Conservation (phyloP, 2,797 vertebrate species). For the Sparus aurata region DNA sequence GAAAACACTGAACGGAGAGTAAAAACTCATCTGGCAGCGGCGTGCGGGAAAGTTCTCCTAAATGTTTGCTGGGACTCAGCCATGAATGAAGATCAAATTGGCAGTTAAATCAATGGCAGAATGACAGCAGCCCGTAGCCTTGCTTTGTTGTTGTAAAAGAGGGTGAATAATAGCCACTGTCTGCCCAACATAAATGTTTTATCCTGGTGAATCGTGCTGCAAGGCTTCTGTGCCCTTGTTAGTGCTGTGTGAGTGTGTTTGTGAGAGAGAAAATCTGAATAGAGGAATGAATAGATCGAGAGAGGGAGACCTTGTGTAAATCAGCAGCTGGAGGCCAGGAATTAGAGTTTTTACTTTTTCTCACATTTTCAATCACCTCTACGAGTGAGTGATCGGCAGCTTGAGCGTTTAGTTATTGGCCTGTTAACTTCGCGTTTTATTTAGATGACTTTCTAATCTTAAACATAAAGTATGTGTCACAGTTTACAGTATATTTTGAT, state of each 20-base stretch:
- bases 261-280: background rate
- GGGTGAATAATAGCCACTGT: conserved; percentile 44
- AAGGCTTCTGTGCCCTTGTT: conserved; percentile 16
- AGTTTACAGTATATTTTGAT: background rate
- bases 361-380: background rate
- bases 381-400: background rate
- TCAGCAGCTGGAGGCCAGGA: background rate
- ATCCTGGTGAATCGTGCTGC: conserved; percentile 34
- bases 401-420: background rate
- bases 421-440: background rate
- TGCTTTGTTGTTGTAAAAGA: conserved; percentile 38
- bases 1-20: conserved; percentile 28
- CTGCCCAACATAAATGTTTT: conserved; percentile 46
- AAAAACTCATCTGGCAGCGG: conserved; percentile 21
- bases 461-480: background rate
- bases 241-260: conserved; percentile 2
- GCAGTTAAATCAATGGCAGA: conserved; percentile 49
- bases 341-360: background rate
- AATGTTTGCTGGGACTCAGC: conserved; percentile 43
- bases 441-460: background rate
- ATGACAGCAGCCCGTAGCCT: conserved; percentile 45
- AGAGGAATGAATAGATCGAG: background rate
- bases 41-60: conserved; percentile 13
- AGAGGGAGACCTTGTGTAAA: background rate
- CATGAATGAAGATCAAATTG: conserved; percentile 53